Base-by-base conservation (phyloP, 2,888 invertebrate genomes). In the Drosophila mimetica region DNA sequence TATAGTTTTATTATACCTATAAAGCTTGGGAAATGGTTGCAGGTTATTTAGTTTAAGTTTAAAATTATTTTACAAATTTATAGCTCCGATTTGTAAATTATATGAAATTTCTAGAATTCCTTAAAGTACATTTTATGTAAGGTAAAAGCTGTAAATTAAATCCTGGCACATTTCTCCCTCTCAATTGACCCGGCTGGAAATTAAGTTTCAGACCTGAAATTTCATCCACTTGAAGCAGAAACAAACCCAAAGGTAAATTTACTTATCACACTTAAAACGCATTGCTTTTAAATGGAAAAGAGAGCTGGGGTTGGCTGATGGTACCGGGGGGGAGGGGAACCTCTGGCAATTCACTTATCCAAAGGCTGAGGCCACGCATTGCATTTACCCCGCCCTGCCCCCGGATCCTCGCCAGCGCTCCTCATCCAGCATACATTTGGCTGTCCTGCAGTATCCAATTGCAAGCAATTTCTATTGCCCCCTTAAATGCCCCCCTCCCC, bases 391-490 rank as follows among this genome's bases (percentile, higher is more conserved):
- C 6, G 9, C 13, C 20, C 39, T 9, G 9, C 18, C 22, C 22
- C 13, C 32, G n/a, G n/a, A 30, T 22, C 32, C 5, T 22, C 0
- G 2, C 16, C 34, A 41, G 28, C 32, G n/a, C 8, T 37, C 13
- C 39, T 16, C 39, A 42, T 53, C 48, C 64, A 47, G 54, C 61
- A 64, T 67, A 63, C 66, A 74, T 80, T 63, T 28, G 61, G 52
- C 66, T 36, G 53, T 63, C 39, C 64, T 55, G 59, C 61, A 54
- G 65, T 64, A 51, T 71, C 69, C 82, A 77, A 69, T 73, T 75
- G 76, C 66, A 46, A 70, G 74, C 69, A 65, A 69, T 73, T 82
- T 80, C 70, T 60, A 80, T 74, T 77, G 73, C 74, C 58, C 69
- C 46, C 34, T 16, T 37, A 4, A 6, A 9, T 2, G 1, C 11